phyloP scores from a whole-genome alignment of 2,113 vertebrate genomes.

The Barbus barbus region DNA sequence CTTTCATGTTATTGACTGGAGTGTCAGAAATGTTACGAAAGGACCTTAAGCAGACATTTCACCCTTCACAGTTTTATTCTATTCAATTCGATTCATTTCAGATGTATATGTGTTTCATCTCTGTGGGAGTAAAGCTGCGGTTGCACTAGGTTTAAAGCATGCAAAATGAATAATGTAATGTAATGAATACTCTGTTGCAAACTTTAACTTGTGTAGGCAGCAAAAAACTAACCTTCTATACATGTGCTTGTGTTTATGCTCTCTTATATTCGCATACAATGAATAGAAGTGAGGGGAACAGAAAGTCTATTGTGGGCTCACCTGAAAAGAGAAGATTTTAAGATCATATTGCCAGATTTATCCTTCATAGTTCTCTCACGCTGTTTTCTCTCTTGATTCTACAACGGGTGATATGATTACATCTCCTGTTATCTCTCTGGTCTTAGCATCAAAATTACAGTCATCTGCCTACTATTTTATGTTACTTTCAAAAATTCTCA shows the following conservation, averaged over 20 bases:
- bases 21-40: neutral
- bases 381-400: neutral
- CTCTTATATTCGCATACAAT: neutral
- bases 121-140: too few species aligned
- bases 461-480: neutral
- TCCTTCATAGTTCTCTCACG: neutral
- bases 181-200: neutral
- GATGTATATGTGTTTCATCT: neutral
- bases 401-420: neutral
- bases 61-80: neutral
- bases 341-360: too few species aligned
- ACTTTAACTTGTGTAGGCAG: neutral
- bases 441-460: neutral
- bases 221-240: neutral
- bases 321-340: neutral
- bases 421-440: neutral
- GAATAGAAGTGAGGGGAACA: neutral
- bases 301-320: neutral
- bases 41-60: neutral
- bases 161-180: neutral
- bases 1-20: too few species aligned
- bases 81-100: neutral
- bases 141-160: neutral
- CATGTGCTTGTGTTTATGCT: neutral
- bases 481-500: neutral